Evolutionary conservation across 2,888 invertebrate species (phyloP).

Genomic region (Clistopyga incitator): DNA sequence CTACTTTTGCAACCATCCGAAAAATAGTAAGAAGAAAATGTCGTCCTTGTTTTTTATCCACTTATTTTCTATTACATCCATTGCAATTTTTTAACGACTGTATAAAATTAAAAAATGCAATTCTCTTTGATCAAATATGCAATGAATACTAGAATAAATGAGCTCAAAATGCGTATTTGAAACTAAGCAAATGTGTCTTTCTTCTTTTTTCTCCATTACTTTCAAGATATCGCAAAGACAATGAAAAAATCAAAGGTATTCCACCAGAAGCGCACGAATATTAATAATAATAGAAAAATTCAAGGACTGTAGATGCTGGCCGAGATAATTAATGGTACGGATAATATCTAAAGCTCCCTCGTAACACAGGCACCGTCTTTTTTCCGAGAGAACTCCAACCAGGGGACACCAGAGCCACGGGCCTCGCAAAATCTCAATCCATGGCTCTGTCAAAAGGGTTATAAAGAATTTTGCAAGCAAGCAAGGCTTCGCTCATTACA

Average conservation of each 20-base stretch:
- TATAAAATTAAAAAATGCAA: too few relatives aligned
- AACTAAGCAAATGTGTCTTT: neutral
- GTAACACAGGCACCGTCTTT: conserved; percentile 49
- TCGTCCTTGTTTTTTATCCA: too few relatives aligned
- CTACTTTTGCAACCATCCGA: too few relatives aligned
- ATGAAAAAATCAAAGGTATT: conserved; percentile 45
- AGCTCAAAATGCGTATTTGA: neutral
- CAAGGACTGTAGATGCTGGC: conserved; percentile 38
- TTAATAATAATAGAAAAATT: conserved; percentile 36
- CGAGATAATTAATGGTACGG: conserved; percentile 48
- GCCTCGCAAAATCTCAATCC: conserved; percentile 72
- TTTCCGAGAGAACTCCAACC: conserved; percentile 42
- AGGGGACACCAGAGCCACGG: conserved; percentile 71
- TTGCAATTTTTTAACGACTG: too few relatives aligned
- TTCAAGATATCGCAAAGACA: neutral
- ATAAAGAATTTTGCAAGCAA: conserved; percentile 72
- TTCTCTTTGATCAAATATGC: too few relatives aligned
- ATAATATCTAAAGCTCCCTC: conserved; percentile 50
- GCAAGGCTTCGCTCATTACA: conserved; percentile 82
- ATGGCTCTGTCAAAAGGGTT: conserved; percentile 63
- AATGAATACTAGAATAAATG: neutral
- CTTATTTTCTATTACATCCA: too few relatives aligned
- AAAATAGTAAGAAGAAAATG: too few relatives aligned
- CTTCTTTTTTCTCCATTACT: neutral
- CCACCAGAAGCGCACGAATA: conserved; percentile 42